Evolutionary conservation across 2,888 invertebrate genomes (phyloP), one percentile per base, ranked within the genome.

Genomic region (Steinernema carpocapsae): DNA sequence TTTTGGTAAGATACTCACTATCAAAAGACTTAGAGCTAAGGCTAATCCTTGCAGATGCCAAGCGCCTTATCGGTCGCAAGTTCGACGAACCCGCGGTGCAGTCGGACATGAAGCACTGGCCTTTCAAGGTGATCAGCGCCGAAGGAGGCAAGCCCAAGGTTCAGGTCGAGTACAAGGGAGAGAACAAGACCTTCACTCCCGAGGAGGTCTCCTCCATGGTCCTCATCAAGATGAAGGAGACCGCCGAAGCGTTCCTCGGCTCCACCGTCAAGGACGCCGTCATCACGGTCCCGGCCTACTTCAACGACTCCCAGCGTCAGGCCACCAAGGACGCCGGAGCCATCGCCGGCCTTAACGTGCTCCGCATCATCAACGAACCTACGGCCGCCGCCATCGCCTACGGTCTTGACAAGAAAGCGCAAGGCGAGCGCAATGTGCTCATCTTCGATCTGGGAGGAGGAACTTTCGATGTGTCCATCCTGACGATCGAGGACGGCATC

Each of bases 81-180:
- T 90, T 88, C 83, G 87, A 88, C 24, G 90, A 90, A 43, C 22
- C 85, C 0, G 77, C 88, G 19, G 89, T 90, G 19, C 87, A 88
- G 76, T 76, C 82, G 7, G 87, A 87, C 77, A 85, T 85, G 80
- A 84, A 84, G 74, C 85, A 85, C 74, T 85, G 85, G 83, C 87
- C 87, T 26, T 87, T 87, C 76, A 80, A 80, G 75, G 81, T 83
- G 43, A 78, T 87, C 71, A 82, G 79, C 71, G 77, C 75, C 70
- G 80, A 77, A 42, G 78, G 76, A 29, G 78, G 78, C 17, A 82
- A 82, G 64, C 82, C 83, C 52, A 77, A 81, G 59, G 72, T 83
- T 64, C 90, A 92, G 88, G 93, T 94, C 26, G 89, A 92, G 78
- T 94, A 93, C 90, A 94, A 94, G 88, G 94, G 94, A 46, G 94